phyloP scores from a whole-genome alignment of 2,797 vertebrate genomes.

The Fratercula arctica region DNA sequence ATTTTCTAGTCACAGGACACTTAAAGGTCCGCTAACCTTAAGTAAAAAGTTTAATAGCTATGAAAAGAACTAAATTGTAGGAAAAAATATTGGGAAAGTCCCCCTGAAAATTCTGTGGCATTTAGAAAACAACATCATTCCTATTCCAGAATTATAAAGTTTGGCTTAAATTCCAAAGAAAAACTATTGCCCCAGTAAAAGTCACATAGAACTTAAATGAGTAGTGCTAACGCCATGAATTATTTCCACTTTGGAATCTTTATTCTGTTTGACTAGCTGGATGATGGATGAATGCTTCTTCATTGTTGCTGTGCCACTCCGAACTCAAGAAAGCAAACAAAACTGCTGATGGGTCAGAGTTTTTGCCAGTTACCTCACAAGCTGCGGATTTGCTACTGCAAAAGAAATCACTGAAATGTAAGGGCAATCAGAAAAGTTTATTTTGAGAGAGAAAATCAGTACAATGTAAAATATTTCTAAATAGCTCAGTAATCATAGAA shows the following conservation, averaged over 20 bases:
- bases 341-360: slow-evolving; percentile 53
- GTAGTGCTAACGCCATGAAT: background rate
- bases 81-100: background rate
- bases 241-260: slow-evolving; percentile 35
- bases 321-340: slow-evolving; percentile 51
- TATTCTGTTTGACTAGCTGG: slow-evolving; percentile 29
- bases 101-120: background rate
- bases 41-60: background rate
- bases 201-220: background rate
- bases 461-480: slow-evolving; percentile 68
- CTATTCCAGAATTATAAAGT: background rate
- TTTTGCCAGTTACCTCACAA: slow-evolving; percentile 66
- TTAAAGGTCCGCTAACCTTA: background rate
- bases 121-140: background rate
- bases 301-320: slow-evolving; percentile 32
- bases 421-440: slow-evolving; percentile 67
- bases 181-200: background rate
- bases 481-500: slow-evolving; percentile 63
- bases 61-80: background rate
- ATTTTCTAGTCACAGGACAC: background rate
- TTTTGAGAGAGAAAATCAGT: slow-evolving; percentile 64
- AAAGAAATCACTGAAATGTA: slow-evolving; percentile 65
- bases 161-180: background rate
- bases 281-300: slow-evolving; percentile 55
- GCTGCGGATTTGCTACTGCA: slow-evolving; percentile 45